phyloP scores from a whole-genome alignment of 2,797 vertebrate genomes.

The Coluber constrictor region DNA sequence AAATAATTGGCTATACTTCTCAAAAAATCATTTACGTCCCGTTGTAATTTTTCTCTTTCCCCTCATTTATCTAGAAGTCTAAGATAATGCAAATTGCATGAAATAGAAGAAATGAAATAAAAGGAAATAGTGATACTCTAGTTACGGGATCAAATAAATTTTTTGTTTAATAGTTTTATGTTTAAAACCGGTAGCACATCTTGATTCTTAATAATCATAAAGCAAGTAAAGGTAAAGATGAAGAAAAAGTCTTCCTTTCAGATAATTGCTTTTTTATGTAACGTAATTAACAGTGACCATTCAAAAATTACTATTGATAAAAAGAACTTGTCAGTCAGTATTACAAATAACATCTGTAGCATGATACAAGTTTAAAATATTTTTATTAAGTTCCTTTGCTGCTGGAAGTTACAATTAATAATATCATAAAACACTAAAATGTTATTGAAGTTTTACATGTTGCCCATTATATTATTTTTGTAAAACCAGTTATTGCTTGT shows the following conservation, averaged over 20 bases:
- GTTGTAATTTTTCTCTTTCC: neutral
- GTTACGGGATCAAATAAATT: neutral
- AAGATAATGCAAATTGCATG: neutral
- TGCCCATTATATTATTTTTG: neutral
- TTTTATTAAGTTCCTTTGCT: neutral
- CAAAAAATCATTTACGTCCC: fast-evolving
- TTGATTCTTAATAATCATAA: neutral
- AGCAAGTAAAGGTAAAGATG: neutral
- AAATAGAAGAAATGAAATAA: neutral
- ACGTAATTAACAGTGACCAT: neutral
- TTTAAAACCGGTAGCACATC: neutral
- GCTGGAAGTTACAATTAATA: neutral
- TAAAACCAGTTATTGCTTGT: neutral
- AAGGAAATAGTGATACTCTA: too few relatives aligned
- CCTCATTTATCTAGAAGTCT: neutral
- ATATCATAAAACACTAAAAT: neutral
- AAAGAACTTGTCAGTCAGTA: neutral
- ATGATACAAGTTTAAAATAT: neutral
- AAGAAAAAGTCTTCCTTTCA: neutral
- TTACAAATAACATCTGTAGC: neutral
- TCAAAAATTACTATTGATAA: neutral
- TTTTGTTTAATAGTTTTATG: neutral
- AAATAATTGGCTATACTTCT: neutral
- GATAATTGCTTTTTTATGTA: neutral
- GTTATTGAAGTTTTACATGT: neutral